Evolutionary conservation across 2,888 invertebrate species (phyloP), one percentile per base, ranked within the genome.

Genomic region (Cyrtodaria siliqua): DNA sequence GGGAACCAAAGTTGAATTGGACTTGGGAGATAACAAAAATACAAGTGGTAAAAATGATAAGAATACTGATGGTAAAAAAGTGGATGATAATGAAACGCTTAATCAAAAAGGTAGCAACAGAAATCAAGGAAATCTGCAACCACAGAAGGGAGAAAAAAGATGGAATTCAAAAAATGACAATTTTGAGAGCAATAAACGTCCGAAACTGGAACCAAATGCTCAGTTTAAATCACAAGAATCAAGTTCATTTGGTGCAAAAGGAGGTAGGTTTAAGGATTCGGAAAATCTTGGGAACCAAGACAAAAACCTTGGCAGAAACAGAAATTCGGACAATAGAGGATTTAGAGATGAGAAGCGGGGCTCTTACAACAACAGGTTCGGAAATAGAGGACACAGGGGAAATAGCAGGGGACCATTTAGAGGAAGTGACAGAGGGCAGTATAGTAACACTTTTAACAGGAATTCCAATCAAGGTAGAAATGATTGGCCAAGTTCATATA

Each of bases 1-100:
- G 20, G 67, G 59, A 1, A 50, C 26, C 16, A 44, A 44, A 18
- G 44, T 33, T 33, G 33, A 33, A 33, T 47, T 47, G 16, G 49
- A 47, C 49, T 8, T 20, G 4, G 23, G 23, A 47, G 23, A 47
- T 14, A 18, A 20, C 18, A 20, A 20, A 23, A 23, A 3, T 23
- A 6, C 8, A 47, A 47, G 18, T 4, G 23, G 23, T 47, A 14
- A 47, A 14, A 40, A 12, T 40, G 49, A 47, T 20, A 47, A 23
- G 14, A 47, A 47, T 47, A 14, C 14, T 8, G 18, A 18, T 47
- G 49, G 23, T 20, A 23, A 16, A 6, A 14, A 47, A 20, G 4
- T 18, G 23, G 14, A 47, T 4, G 16, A 47, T 47, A 14, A 47
- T 18, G 8, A 23, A 47, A 20, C 4, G 8, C 16, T 23, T 20